Evolutionary conservation across 2,797 vertebrate species (phyloP), one percentile per base, ranked within the genome.

Genomic region (Merluccius polli): DNA sequence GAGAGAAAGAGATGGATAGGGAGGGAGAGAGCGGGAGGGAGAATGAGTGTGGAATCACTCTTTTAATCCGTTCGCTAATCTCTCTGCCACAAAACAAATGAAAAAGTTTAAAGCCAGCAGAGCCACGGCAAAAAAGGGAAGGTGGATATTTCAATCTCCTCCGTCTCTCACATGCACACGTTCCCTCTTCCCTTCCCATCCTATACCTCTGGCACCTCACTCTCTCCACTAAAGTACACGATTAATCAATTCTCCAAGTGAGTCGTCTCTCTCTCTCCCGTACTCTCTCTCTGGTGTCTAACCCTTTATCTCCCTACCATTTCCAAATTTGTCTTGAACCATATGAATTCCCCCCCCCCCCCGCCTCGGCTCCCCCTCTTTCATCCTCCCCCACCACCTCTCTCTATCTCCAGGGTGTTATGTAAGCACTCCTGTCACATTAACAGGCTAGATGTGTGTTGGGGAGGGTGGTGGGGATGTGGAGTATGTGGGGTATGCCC

Each of bases 101-200:
- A 94, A 94, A n/a, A 95, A 94, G 89, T 91, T 90, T 89, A 93
- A 94, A 94, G 91, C 90, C 91, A 93, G 92, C 92, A 87, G 89
- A 89, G 87, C 87, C 87, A 87, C 89, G 89, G 89, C 91, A 92
- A 91, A 91, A 90, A 94, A 93, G 84, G 91, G 90, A 93, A 87
- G 82, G 88, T 82, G 93, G 84, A 80, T 89, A 86, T 85, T 90
- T 82, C 83, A 88, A 65, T 83, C 80, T 84, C 86, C 59, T 24
- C 31, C 5, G 10, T 48, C 70, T 35, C 69, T 76, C 24, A 24
- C 24, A 59, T 24, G n/a, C 52, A 48, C 41, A 44, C 41, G n/a
- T n/a, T 44, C 41, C 15, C 41, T 44, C 41, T 9, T 44, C 41
- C 41, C 16, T 71, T 13, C 13, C 41, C 32, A 32, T 29, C 29